These are phyloP conservation scores for Etia nguti DNA, from an alignment of 2,113 vertebrate species.

Conservation along the genomic window DNA sequence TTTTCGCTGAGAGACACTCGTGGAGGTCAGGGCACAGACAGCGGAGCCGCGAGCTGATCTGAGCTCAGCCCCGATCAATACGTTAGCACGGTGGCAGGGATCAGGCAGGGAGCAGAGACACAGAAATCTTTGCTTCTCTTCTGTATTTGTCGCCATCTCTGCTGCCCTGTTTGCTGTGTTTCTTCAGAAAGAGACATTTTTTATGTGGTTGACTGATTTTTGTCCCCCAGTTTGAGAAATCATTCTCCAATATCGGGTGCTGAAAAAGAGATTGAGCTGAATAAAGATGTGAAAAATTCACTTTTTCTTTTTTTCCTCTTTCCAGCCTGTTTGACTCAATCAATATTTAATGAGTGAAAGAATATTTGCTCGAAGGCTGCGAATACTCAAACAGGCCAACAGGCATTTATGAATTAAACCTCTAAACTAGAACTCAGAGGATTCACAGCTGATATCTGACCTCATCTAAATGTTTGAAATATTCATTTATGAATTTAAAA, in stretches of 20 bases:
- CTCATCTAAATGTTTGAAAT: not conserved
- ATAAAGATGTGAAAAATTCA: not conserved
- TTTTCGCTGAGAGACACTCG: not conserved
- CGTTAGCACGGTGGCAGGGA: not conserved
- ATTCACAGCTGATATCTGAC: not conserved
- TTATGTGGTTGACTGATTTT: not conserved
- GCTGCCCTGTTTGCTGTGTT: fast-evolving
- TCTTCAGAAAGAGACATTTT: not conserved
- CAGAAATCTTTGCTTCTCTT: not conserved
- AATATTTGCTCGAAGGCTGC: not conserved
- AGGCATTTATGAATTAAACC: not conserved
- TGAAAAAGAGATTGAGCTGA: not conserved
- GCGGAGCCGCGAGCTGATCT: not conserved
- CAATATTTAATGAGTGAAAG: not conserved
- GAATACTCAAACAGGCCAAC: not conserved
- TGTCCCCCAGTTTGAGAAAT: fast-evolving
- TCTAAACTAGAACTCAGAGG: not conserved
- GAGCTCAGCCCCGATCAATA: not conserved
- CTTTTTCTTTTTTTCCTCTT: not conserved
- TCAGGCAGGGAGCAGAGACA: not conserved
- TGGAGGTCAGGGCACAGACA: not conserved
- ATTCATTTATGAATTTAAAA: not conserved
- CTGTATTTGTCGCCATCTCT: not conserved
- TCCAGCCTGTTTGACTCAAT: not conserved
- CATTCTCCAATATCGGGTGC: fast-evolving